Evolutionary conservation across 2,888 invertebrate genomes (phyloP), one percentile per base, ranked within the genome.

Genomic region (Napeogenes inachia): DNA sequence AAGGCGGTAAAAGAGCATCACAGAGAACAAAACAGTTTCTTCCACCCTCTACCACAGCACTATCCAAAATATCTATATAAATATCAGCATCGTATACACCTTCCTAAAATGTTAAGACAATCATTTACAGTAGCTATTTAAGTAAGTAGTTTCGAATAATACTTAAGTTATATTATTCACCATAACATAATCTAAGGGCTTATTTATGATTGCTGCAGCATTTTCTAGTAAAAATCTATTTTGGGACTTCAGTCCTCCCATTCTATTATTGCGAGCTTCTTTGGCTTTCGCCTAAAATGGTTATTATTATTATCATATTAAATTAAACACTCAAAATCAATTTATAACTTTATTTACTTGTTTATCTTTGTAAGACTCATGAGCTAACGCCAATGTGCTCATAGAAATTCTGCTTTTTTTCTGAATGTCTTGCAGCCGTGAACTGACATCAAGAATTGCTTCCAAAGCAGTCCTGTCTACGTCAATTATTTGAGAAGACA

Each of bases 151-250:
- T n/a, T n/a, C 4, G 5, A 8, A n/a, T 33, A 12, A 12, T 45
- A 42, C 45, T 33, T 5, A 38, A 12, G 2, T 50, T 46, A 53
- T 21, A 60, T 38, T 12, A 54, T 57, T 80, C 79, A 90, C 90
- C 81, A 94, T 86, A 3, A 95, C 87, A 68, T 91, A 91, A 35
- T 91, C 91, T 12, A 84, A 69, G n/a, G 92, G 81, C 60, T 89
- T 83, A 71, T 92, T 88, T 65, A 93, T 80, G 70, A 92, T 87
- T 38, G 90, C 83, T 8, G 94, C 93, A 42, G 93, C 93, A 76
- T 93, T 92, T 71, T 94, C 94, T 65, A 96, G 81, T 1, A 96
- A 82, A 78, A 93, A 94, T 66, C 93, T 91, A 75, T 95, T 94
- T 67, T 86, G 86, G 38, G 82, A 81, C 75, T 84, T 88, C 66